Conservation (phyloP, 2,113 vertebrate genomes). For the Nothoprocta perdicaria region DNA sequence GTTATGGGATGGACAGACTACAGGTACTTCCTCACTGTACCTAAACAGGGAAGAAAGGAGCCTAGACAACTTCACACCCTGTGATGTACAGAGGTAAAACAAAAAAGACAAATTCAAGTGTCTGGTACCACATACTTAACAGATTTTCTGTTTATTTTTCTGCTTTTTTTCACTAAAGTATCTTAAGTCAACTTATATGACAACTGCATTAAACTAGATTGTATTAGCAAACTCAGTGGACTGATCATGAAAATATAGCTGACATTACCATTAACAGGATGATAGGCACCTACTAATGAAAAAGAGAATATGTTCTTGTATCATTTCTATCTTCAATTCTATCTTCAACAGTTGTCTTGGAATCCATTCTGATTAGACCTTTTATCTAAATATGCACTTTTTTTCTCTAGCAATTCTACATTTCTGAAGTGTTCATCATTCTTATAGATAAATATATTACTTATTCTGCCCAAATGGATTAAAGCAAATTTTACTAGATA, state of each 20-base stretch:
- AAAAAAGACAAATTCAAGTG: background rate
- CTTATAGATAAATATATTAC: background rate
- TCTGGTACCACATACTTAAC: background rate
- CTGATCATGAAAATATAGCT: background rate
- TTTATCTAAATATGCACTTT: rapidly evolving
- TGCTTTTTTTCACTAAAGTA: background rate
- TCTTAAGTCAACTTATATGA: background rate
- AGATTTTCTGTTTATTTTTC: background rate
- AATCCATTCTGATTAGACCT: background rate
- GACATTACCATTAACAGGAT: background rate
- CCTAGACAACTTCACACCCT: rapidly evolving
- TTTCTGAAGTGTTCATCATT: rapidly evolving
- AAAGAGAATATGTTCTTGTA: background rate
- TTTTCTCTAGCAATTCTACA: background rate
- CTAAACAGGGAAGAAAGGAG: background rate
- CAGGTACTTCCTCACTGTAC: background rate
- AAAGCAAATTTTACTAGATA: background rate
- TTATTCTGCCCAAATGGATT: background rate
- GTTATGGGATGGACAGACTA: background rate
- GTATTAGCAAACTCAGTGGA: background rate
- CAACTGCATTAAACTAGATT: background rate
- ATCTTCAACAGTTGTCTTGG: background rate
- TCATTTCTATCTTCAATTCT: background rate
- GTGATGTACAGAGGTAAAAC: background rate
- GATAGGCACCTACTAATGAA: background rate